Base-by-base conservation (phyloP, 2,888 invertebrate genomes). In the Matsumyia berberina region DNA sequence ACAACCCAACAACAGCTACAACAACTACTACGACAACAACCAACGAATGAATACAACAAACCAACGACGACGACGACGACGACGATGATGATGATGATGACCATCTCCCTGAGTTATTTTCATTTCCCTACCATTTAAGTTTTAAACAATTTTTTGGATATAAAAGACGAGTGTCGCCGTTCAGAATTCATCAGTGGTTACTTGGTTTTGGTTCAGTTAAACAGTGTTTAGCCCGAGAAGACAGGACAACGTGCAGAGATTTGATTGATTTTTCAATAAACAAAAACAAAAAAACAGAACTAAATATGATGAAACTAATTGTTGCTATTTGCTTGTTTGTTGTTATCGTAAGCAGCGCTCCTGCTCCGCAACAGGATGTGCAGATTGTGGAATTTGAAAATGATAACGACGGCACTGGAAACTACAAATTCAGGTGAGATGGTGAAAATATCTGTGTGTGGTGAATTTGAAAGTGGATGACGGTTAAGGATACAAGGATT, bases 381-480 rank as follows among this genome's bases (percentile, higher is more conserved):
- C 73, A 86, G 67, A 72, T 88, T 62, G 74, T 88, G 51, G 86
- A 87, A 58, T 87, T 82, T 29, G 78, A 72, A 70, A 88, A 87
- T 70, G 86, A 88, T 35, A 88, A 88, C 57, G 88, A 88, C 67
- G 88, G 88, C 49, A 79, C 86, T 51, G 88, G 88, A 72, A 88
- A 88, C 67, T 88, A 88, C 67, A 87, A 88, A 69, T 88, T 86
- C 86, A 87, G 87, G 88, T 88, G 87, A 88, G 88, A 69, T 78
- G 31, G 24, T 55, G 46, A 24, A 37, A 6, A 12, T 12, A 0
- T 24, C 5, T 8, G 15, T 66, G 37, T 33, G 4, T 11, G 12
- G 19, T 24, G 46, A 12, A 57, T 8, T 24, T 49, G 19, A 17
- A 17, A 15, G 9, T 19, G 46, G 8, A 11, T 46, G 46, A 42